A percentile compares a stretch with the other conserved stretches of the same genome.
These are phyloP conservation scores for Chiridota heheva DNA, from an alignment of 35 echinoderm and acorn worm species.

Conservation along the genomic window DNA sequence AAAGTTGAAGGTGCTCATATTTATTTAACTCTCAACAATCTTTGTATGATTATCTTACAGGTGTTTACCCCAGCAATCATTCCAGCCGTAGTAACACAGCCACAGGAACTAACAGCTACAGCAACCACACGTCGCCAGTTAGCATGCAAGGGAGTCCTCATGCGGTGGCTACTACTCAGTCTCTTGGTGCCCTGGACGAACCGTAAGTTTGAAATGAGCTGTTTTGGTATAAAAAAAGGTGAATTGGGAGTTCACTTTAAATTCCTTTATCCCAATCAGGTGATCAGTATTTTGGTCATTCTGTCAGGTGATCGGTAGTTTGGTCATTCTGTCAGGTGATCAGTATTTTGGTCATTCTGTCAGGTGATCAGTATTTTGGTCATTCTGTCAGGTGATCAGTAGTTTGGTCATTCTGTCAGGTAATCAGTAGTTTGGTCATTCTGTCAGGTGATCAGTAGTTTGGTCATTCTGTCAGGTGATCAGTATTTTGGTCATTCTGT, in stretches of 20 bases:
- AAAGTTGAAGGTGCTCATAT: no score
- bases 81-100: conserved; percentile 93
- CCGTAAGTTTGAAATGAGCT: conserved; percentile 22
- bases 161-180: conserved; percentile 59
- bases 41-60: conserved; percentile 49
- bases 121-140: conserved; percentile 84
- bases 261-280: neutral
- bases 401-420: no score
- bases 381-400: no score
- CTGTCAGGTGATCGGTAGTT: neutral
- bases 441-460: no score
- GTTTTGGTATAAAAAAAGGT: no score
- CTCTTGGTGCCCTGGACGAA: conserved; percentile 34
- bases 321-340: neutral
- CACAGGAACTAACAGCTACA: conserved; percentile 83
- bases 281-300: neutral
- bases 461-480: no score
- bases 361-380: no score
- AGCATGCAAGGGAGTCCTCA: conserved; percentile 93
- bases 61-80: conserved; percentile 86
- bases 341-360: no score
- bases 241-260: no score
- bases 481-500: no score
- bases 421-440: no score
- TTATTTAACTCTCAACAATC: no score